Evolutionary conservation across 2,888 invertebrate genomes (phyloP), one percentile per base, ranked within the genome.

Genomic region (Pandemis heparana): DNA sequence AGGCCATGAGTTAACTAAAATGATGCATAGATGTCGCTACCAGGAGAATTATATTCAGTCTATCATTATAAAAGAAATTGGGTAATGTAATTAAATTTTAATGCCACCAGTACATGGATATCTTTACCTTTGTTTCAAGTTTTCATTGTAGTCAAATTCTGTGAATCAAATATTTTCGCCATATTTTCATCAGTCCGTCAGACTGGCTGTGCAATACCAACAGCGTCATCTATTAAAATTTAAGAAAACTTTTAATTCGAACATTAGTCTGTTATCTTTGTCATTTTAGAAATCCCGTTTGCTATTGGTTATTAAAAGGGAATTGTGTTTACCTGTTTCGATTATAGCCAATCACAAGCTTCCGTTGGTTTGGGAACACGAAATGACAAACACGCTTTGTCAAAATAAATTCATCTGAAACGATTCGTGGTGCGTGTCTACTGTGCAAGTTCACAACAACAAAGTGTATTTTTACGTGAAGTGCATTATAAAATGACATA

Each of bases 401-500:
- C 65, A 74, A 74, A 32, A 32, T 32, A 32, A 32, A 74, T 61
- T 74, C 68, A 73, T 74, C 53, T 70, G 74, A 73, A 65, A 53
- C 53, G 51, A 74, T 74, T 56, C 65, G 65, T 74, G 69, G 62
- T 74, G 64, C 84, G 85, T 86, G 83, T 84, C 85, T 85, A 89
- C 90, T 88, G 91, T 91, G 89, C 90, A 90, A 92, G 89, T 91
- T 90, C 83, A 87, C 86, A 89, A 89, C 84, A 91, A 89, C 89
- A 91, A 91, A 91, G 90, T 92, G 88, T 88, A 88, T 86, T 88
- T 88, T 87, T 83, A 84, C 81, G 91, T 92, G 90, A 85, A 87
- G 89, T 91, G 92, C 86, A 88, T 86, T 84, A 81, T 90, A 92
- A 92, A 93, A 94, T 94, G 93, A 92, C 90, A 91, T 88, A 88